Percentiles rank a stretch among this genome's conserved stretches.
phyloP scores from a whole-genome alignment of 2,888 invertebrate genomes.

The Malacosoma neustria region DNA sequence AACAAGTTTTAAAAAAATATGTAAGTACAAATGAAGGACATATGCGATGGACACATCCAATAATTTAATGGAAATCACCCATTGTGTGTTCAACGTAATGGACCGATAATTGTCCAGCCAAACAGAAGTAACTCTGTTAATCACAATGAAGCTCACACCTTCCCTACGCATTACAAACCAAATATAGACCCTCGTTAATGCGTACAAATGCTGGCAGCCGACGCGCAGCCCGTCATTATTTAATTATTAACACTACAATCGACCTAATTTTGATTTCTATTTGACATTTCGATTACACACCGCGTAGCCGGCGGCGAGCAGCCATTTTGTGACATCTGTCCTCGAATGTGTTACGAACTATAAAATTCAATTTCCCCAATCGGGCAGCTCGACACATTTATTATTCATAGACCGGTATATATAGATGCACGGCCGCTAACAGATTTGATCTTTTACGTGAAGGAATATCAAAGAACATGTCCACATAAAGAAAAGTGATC shows the following conservation, averaged over 20 bases:
- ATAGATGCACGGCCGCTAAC: constrained; percentile 67
- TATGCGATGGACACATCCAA: constrained; percentile 24
- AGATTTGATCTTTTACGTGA: constrained; percentile 73
- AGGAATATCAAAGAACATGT: constrained; percentile 63
- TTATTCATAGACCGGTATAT: constrained; percentile 71
- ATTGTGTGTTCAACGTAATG: constrained; percentile 64
- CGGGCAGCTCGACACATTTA: constrained; percentile 69
- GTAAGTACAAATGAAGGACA: no score
- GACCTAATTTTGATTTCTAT: constrained; percentile 74
- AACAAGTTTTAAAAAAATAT: no score
- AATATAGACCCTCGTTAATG: constrained; percentile 32
- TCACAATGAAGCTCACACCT: constrained; percentile 63
- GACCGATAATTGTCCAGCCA: constrained; percentile 70
- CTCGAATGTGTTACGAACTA: constrained; percentile 70
- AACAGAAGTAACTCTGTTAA: constrained; percentile 71
- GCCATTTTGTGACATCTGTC: constrained; percentile 73
- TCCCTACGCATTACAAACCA: constrained; percentile 32
- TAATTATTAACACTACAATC: constrained; percentile 73
- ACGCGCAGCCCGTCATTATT: constrained; percentile 54
- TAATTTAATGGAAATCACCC: constrained; percentile 56
- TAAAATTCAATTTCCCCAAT: constrained; percentile 76
- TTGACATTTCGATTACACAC: constrained; percentile 69
- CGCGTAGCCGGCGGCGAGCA: constrained; percentile 54
- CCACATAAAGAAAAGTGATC: constrained; percentile 47
- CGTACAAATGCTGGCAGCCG: constrained; percentile 38